Percentiles rank a stretch among this genome's conserved stretches.
These are phyloP conservation scores for Myzus persicae DNA, from an alignment of 1,140 invertebrate species.

Conservation along the genomic window DNA sequence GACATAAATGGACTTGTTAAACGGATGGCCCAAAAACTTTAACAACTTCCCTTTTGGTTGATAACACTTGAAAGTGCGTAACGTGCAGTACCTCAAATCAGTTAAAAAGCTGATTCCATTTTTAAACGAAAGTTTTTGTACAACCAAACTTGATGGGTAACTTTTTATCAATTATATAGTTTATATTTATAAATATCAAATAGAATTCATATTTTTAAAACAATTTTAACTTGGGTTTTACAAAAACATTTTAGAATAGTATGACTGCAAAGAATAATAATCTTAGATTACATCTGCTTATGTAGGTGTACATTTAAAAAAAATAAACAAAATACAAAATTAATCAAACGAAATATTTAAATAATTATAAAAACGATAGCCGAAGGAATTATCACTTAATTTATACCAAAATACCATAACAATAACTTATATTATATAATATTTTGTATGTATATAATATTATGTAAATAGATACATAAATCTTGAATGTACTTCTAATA, in stretches of 20 bases:
- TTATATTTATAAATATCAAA: neutral
- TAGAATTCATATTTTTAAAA: neutral
- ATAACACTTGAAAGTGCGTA: neutral
- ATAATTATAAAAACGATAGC: no score
- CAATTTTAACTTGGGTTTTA: neutral
- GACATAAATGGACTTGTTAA: slow-evolving; percentile 47
- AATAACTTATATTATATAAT: neutral
- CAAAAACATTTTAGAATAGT: neutral
- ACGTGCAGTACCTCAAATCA: no score
- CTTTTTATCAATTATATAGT: neutral
- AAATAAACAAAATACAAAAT: neutral
- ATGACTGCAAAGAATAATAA: neutral
- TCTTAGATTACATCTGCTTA: neutral
- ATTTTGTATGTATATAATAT: neutral
- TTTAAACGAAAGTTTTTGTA: neutral
- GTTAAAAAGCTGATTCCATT: neutral
- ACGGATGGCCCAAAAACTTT: slow-evolving; percentile 9
- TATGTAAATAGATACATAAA: no score
- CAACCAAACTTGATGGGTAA: neutral
- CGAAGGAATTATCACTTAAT: no score
- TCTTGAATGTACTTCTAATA: neutral
- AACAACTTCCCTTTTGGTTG: slow-evolving; percentile 31
- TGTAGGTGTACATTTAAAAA: neutral
- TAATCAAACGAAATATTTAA: neutral
- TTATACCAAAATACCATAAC: no score